Evolutionary conservation across 2,113 vertebrate genomes (phyloP), one percentile per base, ranked within the genome.

Genomic region (Dascyllus trimaculatus): DNA sequence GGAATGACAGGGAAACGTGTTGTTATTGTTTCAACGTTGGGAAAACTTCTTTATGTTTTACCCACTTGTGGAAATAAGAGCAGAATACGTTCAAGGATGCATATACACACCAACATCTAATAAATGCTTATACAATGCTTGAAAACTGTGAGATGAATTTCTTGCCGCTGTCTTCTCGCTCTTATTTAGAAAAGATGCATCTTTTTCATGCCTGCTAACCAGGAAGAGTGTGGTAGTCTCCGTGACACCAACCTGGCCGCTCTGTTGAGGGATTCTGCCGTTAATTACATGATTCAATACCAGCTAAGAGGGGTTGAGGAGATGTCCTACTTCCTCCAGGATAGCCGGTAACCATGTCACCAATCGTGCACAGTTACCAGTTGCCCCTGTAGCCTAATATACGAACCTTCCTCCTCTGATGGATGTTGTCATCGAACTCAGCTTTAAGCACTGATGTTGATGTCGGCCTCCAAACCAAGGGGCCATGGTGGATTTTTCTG

Each of bases 221-320:
- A 14, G 60, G 45, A 73, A 40, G 69, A 63, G 57, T 65, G 48
- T 24, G 69, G 82, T 62, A 8, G 75, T 60, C 51, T 40, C 53
- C 24, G 49, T 85, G 76, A 85, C 78, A 79, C 58, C 66, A 24
- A 57, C 56, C 32, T 40, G 43, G 65, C 53, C 56, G 22, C 40
- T 8, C 65, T 63, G 88, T 38, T 86, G 91, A 93, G 54, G 80
- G 88, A 90, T 60, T 81, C 78, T 71, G 61, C 22, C 38, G 58
- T 90, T 93, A 93, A 91, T 92, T 90, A 94, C 91, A 83, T 71
- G 82, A 84, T 54, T 79, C 77, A 62, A 22, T 78, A 56, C 51
- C 62, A 3, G 75, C 75, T 75, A 63, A 60, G 11, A 75, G 45
- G 63, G 58, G 85, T 71, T 66, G 82, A 81, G 77, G 78, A 75